Base-by-base conservation (phyloP, 2,113 vertebrate genomes). In the Cyanistes caeruleus region DNA sequence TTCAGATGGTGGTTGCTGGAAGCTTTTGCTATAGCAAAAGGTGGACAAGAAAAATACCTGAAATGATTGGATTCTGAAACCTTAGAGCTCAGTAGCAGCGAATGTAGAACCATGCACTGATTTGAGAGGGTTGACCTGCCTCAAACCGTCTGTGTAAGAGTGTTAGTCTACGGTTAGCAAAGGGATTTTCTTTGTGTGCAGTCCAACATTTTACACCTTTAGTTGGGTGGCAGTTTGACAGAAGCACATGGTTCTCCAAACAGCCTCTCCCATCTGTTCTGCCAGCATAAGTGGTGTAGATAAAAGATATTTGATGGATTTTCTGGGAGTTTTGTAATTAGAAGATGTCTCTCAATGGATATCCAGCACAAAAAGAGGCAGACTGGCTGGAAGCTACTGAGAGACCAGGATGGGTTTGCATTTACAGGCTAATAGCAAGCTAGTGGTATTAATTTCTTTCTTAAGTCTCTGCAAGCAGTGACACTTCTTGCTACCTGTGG, bases 361-460 rank as follows among this genome's bases (percentile, higher is more conserved):
- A 8, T 79, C 20, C 35, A 51, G 60, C 48, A 25, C 39, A 59
- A 39, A 39, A 68, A 64, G 63, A 85, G 11, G 19, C 39, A 78
- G 68, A 17, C 30, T 89, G 60, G 22, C 72, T 94, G 80, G 59
- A 78, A 86, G 79, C 30, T 93, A 30, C 46, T 55, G 70, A 31
- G 79, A 74, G 16, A 65, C 19, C 28, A 53, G 33, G 52, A 23
- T 1, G 1, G 15, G 44, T 63, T 53, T 93, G 65, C 53, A 43
- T 60, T 92, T 83, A 20, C 10, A 78, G 64, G 63, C 56, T 84
- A 39, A 39, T 28, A 46, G 52, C 27, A 43, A 91, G 48, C 52
- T n/a, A 33, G 25, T 70, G 33, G 39, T 82, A 80, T 79, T 93
- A 62, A 95, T 84, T 76, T 48, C 46, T 87, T 80, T 11, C 46